Evolutionary conservation across 2,888 invertebrate species (phyloP).

Genomic region (Andrena haemorrhoa): DNA sequence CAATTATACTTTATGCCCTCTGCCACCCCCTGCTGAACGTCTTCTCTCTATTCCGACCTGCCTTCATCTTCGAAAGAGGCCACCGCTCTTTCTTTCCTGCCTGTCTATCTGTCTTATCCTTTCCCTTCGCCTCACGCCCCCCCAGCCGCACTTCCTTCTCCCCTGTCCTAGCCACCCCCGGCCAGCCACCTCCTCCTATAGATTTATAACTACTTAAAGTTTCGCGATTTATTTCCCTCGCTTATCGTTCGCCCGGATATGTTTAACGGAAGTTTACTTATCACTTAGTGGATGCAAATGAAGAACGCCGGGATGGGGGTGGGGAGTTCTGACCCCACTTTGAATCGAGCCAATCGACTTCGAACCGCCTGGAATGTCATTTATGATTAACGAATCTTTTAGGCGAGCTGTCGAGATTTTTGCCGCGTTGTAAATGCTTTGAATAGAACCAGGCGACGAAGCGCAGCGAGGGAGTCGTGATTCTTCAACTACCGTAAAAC

Average conservation of each 20-base stretch:
- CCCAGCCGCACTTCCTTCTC: background rate
- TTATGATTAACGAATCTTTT: too few species aligned
- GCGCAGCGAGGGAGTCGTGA: too few species aligned
- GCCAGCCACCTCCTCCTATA: slow-evolving; percentile 77
- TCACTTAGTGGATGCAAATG: slow-evolving; percentile 85
- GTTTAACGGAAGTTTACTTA: slow-evolving; percentile 84
- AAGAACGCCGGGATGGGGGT: slow-evolving; percentile 25
- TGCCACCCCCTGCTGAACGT: slow-evolving; percentile 63
- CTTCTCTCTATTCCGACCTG: slow-evolving; percentile 51
- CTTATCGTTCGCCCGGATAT: slow-evolving; percentile 83
- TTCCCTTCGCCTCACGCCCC: background rate
- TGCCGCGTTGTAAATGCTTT: too few species aligned
- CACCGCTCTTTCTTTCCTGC: slow-evolving; percentile 40
- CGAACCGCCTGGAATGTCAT: too few species aligned
- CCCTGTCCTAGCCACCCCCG: slow-evolving; percentile 4
- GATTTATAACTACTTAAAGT: slow-evolving; percentile 85
- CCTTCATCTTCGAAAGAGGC: slow-evolving; percentile 56
- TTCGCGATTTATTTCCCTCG: slow-evolving; percentile 84
- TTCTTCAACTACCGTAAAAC: too few species aligned
- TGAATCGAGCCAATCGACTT: slow-evolving; percentile 52
- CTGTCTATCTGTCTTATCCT: slow-evolving; percentile 43
- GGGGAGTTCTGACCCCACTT: slow-evolving; percentile 48
- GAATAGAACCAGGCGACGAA: too few species aligned
- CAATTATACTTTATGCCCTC: slow-evolving; percentile 85
- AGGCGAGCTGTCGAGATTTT: too few species aligned